phyloP scores from a whole-genome alignment of 2,113 vertebrate genomes.

The Tetrax tetrax region DNA sequence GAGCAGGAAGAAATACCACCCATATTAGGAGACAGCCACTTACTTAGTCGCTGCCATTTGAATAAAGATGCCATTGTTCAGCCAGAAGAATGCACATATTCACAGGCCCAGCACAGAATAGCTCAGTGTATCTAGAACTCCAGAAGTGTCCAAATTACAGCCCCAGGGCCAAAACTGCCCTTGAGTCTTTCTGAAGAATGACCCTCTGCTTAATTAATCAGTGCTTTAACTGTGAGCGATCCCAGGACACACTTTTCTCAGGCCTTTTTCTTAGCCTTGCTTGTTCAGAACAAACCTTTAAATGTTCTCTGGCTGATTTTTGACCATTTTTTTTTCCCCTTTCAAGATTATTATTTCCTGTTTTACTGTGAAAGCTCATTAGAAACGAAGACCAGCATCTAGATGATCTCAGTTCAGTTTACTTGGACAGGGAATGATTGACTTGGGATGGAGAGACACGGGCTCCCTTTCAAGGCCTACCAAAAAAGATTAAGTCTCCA shows the following conservation, averaged over 20 bases:
- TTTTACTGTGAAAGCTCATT: slow-evolving; percentile 63
- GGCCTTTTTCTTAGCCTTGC: slow-evolving; percentile 47
- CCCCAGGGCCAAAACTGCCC: slow-evolving; percentile 60
- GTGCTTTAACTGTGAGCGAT: slow-evolving; percentile 60
- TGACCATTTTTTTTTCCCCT: slow-evolving; percentile 61
- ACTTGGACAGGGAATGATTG: slow-evolving; percentile 56
- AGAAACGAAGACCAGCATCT: slow-evolving; percentile 61
- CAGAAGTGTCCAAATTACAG: slow-evolving; percentile 68
- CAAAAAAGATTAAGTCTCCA: slow-evolving; percentile 33
- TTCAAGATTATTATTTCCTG: slow-evolving; percentile 70
- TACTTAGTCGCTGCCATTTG: slow-evolving; percentile 46
- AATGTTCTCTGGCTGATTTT: slow-evolving; percentile 69
- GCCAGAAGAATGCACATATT: slow-evolving; percentile 59
- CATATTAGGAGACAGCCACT: slow-evolving; percentile 65
- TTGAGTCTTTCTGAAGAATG: slow-evolving; percentile 60
- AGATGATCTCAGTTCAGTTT: slow-evolving; percentile 69
- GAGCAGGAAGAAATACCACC: slow-evolving; percentile 69
- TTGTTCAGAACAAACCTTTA: slow-evolving; percentile 65
- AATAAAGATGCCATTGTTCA: slow-evolving; percentile 67
- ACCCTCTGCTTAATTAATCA: slow-evolving; percentile 64
- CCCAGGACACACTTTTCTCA: slow-evolving; percentile 63
- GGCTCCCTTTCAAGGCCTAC: slow-evolving; percentile 58
- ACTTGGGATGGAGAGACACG: slow-evolving; percentile 38
- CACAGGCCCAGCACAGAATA: slow-evolving; percentile 44
- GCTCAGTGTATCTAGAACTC: slow-evolving; percentile 68